Conservation (phyloP, 2,797 vertebrate species). For the Labroides dimidiatus region DNA sequence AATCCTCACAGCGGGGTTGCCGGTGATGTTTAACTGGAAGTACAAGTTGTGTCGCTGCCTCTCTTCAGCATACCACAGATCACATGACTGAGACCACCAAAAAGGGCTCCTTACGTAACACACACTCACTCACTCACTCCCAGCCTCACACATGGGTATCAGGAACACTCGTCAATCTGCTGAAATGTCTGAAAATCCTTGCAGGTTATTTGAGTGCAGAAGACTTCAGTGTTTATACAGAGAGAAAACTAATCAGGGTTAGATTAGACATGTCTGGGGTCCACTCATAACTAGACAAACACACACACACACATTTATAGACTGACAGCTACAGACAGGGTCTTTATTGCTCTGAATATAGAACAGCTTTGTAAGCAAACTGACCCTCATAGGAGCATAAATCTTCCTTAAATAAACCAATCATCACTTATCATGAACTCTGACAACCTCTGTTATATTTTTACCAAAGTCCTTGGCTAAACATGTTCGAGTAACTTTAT, state of each 20-base stretch:
- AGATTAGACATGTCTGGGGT: constrained; percentile 8
- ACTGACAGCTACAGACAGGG: background rate
- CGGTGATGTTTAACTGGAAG: constrained; percentile 8
- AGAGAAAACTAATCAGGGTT: background rate
- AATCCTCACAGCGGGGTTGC: background rate
- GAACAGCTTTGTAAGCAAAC: constrained; percentile 5
- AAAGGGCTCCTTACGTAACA: constrained; percentile 14
- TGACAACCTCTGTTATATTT: background rate
- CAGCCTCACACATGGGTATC: too few relatives aligned
- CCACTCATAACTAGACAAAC: background rate
- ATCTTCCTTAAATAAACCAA: constrained; percentile 1
- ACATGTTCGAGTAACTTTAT: too few relatives aligned
- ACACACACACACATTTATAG: background rate
- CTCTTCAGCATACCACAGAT: constrained; percentile 15
- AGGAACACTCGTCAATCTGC: background rate
- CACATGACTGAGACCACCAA: constrained; percentile 2
- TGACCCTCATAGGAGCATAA: background rate
- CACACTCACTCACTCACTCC: background rate
- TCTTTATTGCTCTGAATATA: background rate
- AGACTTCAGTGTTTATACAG: background rate
- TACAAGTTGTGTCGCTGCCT: constrained; percentile 30
- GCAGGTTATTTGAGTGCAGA: constrained; percentile 1
- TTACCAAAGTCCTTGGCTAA: background rate
- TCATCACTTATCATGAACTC: background rate
- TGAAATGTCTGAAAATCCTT: constrained; percentile 4